These are phyloP conservation scores for Girardia tigrina DNA, from an alignment of 2,888 invertebrate species.

Conservation along the genomic window DNA sequence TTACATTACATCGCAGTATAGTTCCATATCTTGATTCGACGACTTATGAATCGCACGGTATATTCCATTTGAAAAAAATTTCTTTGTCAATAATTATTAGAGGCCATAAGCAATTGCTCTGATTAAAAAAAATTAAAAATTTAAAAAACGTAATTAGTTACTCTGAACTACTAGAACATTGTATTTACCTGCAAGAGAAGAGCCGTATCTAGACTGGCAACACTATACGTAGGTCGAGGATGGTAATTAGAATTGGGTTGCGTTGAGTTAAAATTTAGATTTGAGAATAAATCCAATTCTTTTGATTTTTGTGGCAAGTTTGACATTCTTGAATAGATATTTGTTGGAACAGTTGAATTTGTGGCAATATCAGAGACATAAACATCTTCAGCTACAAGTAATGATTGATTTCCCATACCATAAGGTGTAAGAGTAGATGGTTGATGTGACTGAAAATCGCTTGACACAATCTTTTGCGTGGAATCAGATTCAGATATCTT, in stretches of 20 bases:
- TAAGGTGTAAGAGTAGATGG: neutral
- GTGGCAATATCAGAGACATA: neutral
- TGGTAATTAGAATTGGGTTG: neutral
- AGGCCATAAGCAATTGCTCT: no score
- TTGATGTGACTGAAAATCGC: neutral
- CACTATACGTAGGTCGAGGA: slow-evolving; percentile 26
- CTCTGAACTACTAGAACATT: no score
- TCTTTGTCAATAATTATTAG: no score
- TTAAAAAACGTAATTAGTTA: no score
- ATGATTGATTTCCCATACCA: neutral
- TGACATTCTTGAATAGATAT: neutral
- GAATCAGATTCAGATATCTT: neutral
- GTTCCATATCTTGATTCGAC: no score
- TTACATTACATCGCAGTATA: no score
- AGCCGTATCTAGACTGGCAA: slow-evolving; percentile 39
- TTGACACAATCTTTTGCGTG: neutral
- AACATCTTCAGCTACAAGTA: slow-evolving; percentile 11
- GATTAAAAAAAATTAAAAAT: neutral
- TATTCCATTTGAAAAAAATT: no score
- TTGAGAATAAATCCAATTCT: slow-evolving; percentile 2
- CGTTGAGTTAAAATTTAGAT: slow-evolving; percentile 6
- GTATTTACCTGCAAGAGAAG: slow-evolving; percentile 38
- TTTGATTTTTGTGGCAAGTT: slow-evolving; percentile 12
- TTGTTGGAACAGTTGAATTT: neutral
- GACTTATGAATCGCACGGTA: no score